Conservation (phyloP, 2,797 vertebrate genomes). For the Gymnocypris eckloni region DNA sequence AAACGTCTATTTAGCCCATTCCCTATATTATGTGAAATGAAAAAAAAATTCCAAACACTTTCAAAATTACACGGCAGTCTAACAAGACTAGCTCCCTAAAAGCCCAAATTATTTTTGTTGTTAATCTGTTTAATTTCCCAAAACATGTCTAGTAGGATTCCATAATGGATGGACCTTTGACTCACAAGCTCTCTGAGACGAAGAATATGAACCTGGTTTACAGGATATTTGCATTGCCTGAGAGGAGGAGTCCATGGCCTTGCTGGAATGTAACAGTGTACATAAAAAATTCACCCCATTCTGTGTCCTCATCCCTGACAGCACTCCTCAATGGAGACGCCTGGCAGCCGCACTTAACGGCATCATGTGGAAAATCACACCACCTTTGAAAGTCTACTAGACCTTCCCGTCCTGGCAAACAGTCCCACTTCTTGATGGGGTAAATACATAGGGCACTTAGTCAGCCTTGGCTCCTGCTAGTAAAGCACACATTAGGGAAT, state of each 20-base stretch:
- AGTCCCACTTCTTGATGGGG: slow-evolving; percentile 63
- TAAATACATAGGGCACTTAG: slow-evolving; percentile 69
- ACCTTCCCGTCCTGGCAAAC: slow-evolving; percentile 57
- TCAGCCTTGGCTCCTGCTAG: slow-evolving; percentile 62
- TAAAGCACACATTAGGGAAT: slow-evolving; percentile 72
- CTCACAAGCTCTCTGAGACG: slow-evolving; percentile 53
- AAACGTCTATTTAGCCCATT: neutral
- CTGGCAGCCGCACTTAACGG: slow-evolving; percentile 70
- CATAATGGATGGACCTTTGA: neutral
- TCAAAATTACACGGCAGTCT: neutral
- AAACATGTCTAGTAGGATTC: slow-evolving; percentile 14
- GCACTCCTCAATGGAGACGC: slow-evolving; percentile 60
- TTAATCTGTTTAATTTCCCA: slow-evolving; percentile 5
- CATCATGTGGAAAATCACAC: slow-evolving; percentile 63
- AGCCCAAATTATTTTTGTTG: neutral
- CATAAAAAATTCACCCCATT: slow-evolving; percentile 61
- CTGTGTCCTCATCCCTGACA: slow-evolving; percentile 62
- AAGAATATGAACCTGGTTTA: slow-evolving; percentile 64
- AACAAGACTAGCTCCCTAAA: neutral
- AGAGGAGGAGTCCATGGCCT: slow-evolving; percentile 47
- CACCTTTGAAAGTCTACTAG: slow-evolving; percentile 63
- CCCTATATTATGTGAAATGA: neutral
- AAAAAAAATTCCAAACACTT: neutral
- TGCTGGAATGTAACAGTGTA: slow-evolving; percentile 73
- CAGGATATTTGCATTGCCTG: slow-evolving; percentile 45